phyloP scores from a whole-genome alignment of 2,113 vertebrate species.

The Silurus meridionalis region DNA sequence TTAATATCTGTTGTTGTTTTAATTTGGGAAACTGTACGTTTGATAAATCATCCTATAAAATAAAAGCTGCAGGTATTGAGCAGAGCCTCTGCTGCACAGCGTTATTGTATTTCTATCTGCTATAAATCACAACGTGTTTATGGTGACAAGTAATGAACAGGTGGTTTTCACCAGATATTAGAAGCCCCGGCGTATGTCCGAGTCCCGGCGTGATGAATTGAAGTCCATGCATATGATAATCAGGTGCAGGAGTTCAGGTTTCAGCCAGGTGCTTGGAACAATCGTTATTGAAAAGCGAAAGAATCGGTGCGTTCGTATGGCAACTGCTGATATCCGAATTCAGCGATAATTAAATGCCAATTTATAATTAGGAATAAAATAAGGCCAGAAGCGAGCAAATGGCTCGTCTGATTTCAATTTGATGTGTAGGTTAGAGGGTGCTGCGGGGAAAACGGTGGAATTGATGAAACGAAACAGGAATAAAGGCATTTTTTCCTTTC shows the following conservation, averaged over 20 bases:
- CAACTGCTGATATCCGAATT: not conserved
- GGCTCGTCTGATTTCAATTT: not conserved
- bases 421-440: not conserved
- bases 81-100: not conserved
- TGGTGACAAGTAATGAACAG: not conserved
- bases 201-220: not conserved
- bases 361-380: not conserved
- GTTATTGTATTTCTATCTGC: not conserved
- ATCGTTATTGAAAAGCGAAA: not conserved
- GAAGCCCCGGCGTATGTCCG: not conserved
- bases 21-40: not conserved
- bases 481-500: not conserved
- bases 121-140: not conserved
- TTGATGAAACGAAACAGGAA: not conserved
- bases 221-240: slow-evolving; percentile 19
- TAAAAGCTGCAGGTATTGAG: not conserved
- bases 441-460: not conserved
- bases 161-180: slow-evolving; percentile 3
- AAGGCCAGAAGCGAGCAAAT: not conserved
- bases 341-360: not conserved
- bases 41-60: too few relatives aligned
- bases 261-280: not conserved
- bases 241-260: slow-evolving; percentile 11
- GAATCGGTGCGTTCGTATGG: not conserved
- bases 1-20: not conserved